phyloP scores from a whole-genome alignment of 1,140 invertebrate genomes.

The Diorhabda carinulata region DNA sequence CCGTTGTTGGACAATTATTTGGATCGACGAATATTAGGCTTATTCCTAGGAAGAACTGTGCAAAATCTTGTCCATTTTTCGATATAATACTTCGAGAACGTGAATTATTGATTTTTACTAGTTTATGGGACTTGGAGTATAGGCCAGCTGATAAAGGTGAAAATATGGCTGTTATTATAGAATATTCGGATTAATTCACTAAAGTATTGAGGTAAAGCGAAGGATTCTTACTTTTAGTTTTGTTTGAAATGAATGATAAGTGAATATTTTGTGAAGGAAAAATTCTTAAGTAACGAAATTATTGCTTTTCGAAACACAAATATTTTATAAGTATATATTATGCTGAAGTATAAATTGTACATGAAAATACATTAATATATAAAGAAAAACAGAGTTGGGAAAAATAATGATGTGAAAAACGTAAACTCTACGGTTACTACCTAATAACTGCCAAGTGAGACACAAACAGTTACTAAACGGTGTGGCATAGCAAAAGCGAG shows the following conservation, averaged over 20 bases:
- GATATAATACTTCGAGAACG: constrained; percentile 63
- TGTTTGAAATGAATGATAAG: background rate
- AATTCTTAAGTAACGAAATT: no score
- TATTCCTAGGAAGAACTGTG: constrained; percentile 65
- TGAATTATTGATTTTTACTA: constrained; percentile 68
- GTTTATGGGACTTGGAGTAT: constrained; percentile 75
- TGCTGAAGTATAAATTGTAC: no score
- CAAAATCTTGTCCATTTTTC: constrained; percentile 62
- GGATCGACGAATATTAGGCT: constrained; percentile 64
- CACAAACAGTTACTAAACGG: no score
- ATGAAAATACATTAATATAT: no score
- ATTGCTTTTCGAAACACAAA: no score
- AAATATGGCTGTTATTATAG: constrained; percentile 71
- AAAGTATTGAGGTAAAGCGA: background rate
- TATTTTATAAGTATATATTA: no score
- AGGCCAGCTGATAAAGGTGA: constrained; percentile 62
- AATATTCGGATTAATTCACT: constrained; percentile 50
- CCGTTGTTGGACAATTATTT: constrained; percentile 70
- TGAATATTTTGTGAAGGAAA: background rate
- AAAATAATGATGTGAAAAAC: no score
- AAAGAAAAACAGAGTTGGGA: no score
- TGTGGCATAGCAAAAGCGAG: no score
- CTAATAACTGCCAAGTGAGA: no score
- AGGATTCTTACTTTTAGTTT: background rate
- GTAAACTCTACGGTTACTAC: no score